Conservation (phyloP, 1,140 invertebrate genomes). For the Drosophila jambulina region DNA sequence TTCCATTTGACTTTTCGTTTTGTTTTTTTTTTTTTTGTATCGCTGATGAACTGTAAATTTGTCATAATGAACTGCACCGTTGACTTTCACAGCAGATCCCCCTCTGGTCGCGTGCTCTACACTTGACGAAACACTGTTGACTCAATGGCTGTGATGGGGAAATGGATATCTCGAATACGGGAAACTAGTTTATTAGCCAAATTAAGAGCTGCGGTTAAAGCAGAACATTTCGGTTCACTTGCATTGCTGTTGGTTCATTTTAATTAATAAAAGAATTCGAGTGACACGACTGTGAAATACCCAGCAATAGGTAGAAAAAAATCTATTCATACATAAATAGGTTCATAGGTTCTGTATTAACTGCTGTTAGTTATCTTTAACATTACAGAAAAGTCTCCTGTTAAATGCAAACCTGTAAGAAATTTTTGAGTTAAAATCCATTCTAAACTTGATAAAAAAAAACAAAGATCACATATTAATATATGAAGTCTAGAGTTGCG, state of each 20-base stretch:
- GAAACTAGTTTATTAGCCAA: conserved; percentile 42
- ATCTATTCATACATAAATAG: too few species aligned
- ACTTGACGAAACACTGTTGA: conserved; percentile 43
- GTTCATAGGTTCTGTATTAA: too few species aligned
- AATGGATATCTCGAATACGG: conserved; percentile 15
- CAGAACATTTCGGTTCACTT: conserved; percentile 15
- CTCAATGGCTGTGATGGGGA: not conserved
- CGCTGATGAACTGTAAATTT: conserved; percentile 61
- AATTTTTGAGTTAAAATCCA: too few species aligned
- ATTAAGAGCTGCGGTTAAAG: conserved; percentile 29
- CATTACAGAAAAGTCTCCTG: too few species aligned
- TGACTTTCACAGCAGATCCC: conserved; percentile 53
- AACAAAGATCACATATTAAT: not conserved
- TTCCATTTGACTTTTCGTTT: conserved; percentile 7
- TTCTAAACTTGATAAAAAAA: too few species aligned
- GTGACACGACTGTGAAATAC: not conserved
- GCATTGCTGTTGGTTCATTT: not conserved
- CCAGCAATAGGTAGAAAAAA: not conserved
- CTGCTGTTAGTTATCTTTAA: too few species aligned
- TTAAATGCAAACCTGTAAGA: too few species aligned
- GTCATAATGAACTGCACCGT: conserved; percentile 60
- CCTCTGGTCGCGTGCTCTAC: conserved; percentile 43
- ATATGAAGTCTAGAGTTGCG: not conserved
- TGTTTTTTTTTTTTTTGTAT: conserved; percentile 6
- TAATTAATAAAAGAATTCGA: not conserved